Conservation (phyloP, 2,113 vertebrate species). For the Beaufortia kweichowensis region DNA sequence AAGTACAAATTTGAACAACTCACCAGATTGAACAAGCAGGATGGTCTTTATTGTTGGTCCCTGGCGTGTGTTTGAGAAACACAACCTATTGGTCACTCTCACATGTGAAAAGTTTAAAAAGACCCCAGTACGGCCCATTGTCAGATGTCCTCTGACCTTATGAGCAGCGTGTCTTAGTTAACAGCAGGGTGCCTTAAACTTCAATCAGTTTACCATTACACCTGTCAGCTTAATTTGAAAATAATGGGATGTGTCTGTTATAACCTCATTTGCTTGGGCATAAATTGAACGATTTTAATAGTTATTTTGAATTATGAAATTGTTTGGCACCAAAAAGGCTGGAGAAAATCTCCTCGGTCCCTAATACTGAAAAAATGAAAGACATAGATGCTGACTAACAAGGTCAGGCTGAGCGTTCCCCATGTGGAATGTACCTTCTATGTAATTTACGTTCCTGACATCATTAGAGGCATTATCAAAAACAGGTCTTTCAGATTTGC, state of each 20-base stretch:
- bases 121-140: constrained; percentile 27
- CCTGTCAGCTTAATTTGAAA: constrained; percentile 57
- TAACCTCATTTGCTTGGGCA: constrained; percentile 55
- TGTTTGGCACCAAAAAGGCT: constrained; percentile 37
- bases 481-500: constrained; percentile 61
- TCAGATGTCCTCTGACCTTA: constrained; percentile 35
- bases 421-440: constrained; percentile 33
- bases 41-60: not conserved
- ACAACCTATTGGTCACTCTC: not conserved
- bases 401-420: constrained; percentile 48
- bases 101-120: not conserved
- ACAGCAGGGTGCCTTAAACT: constrained; percentile 46
- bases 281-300: constrained; percentile 52
- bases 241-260: constrained; percentile 50
- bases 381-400: constrained; percentile 39
- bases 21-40: too few relatives aligned
- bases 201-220: constrained; percentile 57
- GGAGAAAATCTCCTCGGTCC: not conserved
- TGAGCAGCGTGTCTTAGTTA: constrained; percentile 44
- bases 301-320: constrained; percentile 55
- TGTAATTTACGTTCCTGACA: constrained; percentile 52
- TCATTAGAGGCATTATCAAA: constrained; percentile 60
- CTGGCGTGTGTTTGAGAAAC: not conserved
- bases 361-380: constrained; percentile 18
- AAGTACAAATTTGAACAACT: too few relatives aligned